A percentile compares a stretch with the other conserved stretches of the same genome.
Evolutionary conservation across 2,888 invertebrate species (phyloP).

Genomic region (Nomada flava): DNA sequence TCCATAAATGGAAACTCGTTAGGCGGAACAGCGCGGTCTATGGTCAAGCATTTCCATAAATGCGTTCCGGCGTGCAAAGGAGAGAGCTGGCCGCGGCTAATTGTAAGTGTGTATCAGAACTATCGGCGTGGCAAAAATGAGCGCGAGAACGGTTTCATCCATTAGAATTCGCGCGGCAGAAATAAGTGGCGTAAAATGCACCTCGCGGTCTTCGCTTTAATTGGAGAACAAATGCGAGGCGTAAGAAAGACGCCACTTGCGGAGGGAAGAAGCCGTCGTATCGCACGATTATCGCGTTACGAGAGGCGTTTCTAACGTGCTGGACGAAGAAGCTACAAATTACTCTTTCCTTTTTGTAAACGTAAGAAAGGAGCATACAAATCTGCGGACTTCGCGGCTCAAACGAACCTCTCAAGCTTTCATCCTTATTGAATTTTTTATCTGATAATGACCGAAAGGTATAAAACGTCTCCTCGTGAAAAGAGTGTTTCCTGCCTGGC

Average conservation of each 20-base stretch:
- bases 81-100: constrained; percentile 18
- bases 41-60: constrained; percentile 35
- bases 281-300: constrained; percentile 20
- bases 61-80: constrained; percentile 9
- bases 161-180: neutral
- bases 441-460: neutral
- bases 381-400: no score
- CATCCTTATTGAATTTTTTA: neutral
- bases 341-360: neutral
- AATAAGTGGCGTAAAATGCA: neutral
- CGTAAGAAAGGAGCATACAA: no score
- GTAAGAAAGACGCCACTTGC: neutral
- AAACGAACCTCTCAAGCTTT: no score
- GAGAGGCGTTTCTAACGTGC: neutral
- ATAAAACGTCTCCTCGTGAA: neutral
- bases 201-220: constrained; percentile 19
- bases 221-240: constrained; percentile 12
- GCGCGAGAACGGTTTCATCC: constrained; percentile 5
- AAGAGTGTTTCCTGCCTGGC: neutral
- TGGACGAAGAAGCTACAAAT: neutral
- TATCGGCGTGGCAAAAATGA: constrained; percentile 32
- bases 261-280: constrained; percentile 7
- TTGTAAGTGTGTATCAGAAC: constrained; percentile 33
- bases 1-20: constrained; percentile 31
- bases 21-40: constrained; percentile 23